Evolutionary conservation across 2,888 invertebrate species (phyloP), one percentile per base, ranked within the genome.

Genomic region (Isoperla grammatica): DNA sequence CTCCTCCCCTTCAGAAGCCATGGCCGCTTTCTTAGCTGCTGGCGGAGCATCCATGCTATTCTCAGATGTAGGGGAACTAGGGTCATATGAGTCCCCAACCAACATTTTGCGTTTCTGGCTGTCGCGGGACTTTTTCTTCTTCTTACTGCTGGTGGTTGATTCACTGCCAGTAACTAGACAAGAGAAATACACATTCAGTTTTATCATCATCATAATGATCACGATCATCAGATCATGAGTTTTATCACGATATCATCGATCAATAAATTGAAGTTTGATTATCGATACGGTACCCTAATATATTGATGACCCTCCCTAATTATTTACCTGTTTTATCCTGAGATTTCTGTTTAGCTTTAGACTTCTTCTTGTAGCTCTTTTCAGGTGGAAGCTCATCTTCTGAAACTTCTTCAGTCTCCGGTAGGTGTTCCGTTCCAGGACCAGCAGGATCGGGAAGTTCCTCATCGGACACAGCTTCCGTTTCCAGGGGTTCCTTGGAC

Each of bases 11-110:
- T 56, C 59, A 48, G 55, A 43, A 20, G 40, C 17, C 15, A 78
- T 67, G 2, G 78, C 77, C 2, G 72, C 72, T 65, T 80, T 80
- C 62, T 80, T 81, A 0, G 77, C 81, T 11, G 79, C 81, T 1
- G 82, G 79, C n/a, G 60, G 63, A 42, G 66, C 67, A 54, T 83
- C 81, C 68, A 86, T 86, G 69, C 78, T 83, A 42, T 75, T 75
- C 70, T 90, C 90, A 1, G 87, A 85, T 0, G 89, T 89, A 0
- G 90, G 88, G 35, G 90, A 89, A 63, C 85, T 85, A 0, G 90
- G 88, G 74, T 90, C 89, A 68, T 90, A 89, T 63, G 84, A 84
- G 66, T 83, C 85, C 53, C 78, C 78, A 23, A 77, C 71, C 42
- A 71, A 72, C 37, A 75, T 66, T 61, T 76, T 76, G 37, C 75